Evolutionary conservation across 2,113 vertebrate genomes (phyloP), one percentile per base, ranked within the genome.

Genomic region (Epinephelus lanceolatus): DNA sequence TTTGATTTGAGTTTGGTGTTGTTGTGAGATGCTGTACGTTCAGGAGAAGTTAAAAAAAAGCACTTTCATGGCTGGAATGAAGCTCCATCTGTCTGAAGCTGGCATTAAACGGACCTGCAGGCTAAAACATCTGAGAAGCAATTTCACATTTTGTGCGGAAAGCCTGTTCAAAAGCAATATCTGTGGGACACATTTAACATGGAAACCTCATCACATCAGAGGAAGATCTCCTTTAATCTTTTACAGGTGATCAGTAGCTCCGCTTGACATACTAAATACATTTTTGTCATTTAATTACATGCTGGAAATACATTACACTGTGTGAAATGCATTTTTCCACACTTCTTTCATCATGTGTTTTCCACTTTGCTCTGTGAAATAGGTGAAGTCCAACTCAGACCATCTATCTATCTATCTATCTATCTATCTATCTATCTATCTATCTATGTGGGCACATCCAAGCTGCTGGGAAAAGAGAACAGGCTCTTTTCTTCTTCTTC

Each of bases 1-100:
- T 5, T 27, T 33, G 6, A 65, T 49, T n/a, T 76, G 51, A n/a
- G n/a, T 11, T 27, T n/a, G 13, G 21, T 14, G 11, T 42, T 62
- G 25, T 6, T 21, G 25, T n/a, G 57, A 14, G 15, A 45, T 33
- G 5, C 3, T 42, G 18, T n/a, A 56, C 2, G 6, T 30, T 56
- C 42, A 30, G 53, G 57, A 42, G 5, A 66, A 85, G 23, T 25
- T 25, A 11, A 6, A 51, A 18, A 70, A 60, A 51, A 49, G 13
- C 69, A 19, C 57, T 78, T 57, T 61, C 17, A 25, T n/a, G 9
- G 30, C 45, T 78, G 49, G 56, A 57, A 68, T 10, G 59, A 76
- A 74, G 60, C 83, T 77, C 75, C 78, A 66, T 88, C 81, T 86
- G 83, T 86, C 25, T 71, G 53, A 70, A 62, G 53, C 59, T 81